Conservation (phyloP, 2,797 vertebrate genomes). For the Salmo trutta region DNA sequence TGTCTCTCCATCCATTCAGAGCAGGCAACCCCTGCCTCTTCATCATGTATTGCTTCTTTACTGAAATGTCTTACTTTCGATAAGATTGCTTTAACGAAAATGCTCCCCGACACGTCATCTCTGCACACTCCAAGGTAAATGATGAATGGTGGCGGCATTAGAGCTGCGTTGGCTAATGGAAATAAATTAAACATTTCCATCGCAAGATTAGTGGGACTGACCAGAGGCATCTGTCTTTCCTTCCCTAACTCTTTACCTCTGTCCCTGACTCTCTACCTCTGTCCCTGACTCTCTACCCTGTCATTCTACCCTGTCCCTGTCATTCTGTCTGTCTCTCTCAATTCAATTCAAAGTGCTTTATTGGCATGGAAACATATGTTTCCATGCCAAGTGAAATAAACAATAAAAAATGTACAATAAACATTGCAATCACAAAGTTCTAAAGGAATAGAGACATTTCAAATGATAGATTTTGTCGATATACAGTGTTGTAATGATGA, state of each 20-base stretch:
- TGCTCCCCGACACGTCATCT: constrained; percentile 5
- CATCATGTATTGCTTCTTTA: constrained; percentile 1
- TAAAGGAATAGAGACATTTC: too few relatives aligned
- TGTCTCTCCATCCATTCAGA: constrained; percentile 1
- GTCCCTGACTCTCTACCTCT: neutral
- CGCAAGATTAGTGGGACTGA: constrained; percentile 14
- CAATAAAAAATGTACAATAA: too few relatives aligned
- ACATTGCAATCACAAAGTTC: too few relatives aligned
- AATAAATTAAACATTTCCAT: constrained; percentile 9
- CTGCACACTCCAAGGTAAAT: constrained; percentile 1
- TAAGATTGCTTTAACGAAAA: neutral
- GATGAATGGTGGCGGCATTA: constrained; percentile 1
- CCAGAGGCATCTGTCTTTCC: neutral
- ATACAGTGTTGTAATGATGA: too few relatives aligned
- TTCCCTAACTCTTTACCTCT: neutral
- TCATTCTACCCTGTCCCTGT: too few relatives aligned
- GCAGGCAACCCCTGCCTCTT: neutral
- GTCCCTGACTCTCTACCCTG: neutral
- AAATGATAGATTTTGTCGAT: too few relatives aligned
- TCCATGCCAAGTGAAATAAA: too few relatives aligned
- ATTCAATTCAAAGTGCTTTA: too few relatives aligned
- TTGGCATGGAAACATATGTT: too few relatives aligned
- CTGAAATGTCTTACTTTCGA: constrained; percentile 15
- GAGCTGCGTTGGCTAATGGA: neutral
- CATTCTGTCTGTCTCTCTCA: too few relatives aligned